Base-by-base conservation (phyloP, 1,140 invertebrate species). In the Battus philenor region DNA sequence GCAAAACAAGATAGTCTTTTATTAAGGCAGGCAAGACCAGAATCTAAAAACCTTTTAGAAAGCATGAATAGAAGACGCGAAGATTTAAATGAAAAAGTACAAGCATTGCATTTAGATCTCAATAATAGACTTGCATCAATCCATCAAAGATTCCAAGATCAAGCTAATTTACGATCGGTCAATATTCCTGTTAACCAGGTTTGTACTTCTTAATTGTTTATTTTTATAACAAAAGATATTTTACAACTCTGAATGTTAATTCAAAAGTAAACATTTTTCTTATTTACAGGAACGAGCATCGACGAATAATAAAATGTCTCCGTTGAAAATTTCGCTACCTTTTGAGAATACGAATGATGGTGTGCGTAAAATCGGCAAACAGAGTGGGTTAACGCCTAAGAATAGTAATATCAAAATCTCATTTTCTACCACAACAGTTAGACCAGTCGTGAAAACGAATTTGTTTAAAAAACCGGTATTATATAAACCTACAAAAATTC, bases 71-170 rank as follows among this genome's bases (percentile, higher is more conserved):
- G 49, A 29, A 47, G 32, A 31, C 61, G 58, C 38, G 63, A 72
- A 41, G 59, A 75, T 17, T 16, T 75, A 0, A 63, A 57, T 32
- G 65, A 75, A 31, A 79, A 66, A 50, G 36, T 79, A 4, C 52
- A 60, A 50, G 58, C 57, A 29, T 45, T 77, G 27, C 63, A 68
- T 27, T 47, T 43, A 17, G 75, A 76, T 33, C 58, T 76, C 18
- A 71, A 64, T 30, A 69, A 73, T 32, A 59, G 65, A 10, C 44
- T 79, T 34, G 50, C 48, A 17, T 38, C 54, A 10, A 39, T 73
- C 38, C 56, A 52, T 24, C 50, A 70, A 27, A 48, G 44, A 45
- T 24, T 69, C 17, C 20, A 39, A 11, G 61, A 61, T 24, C 49
- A 54, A 15, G 44, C 43, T 9, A 43, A 38, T 27, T 16, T 58